Evolutionary conservation across 2,113 vertebrate species (phyloP), one percentile per base, ranked within the genome.

Genomic region (Pollachius pollachius): DNA sequence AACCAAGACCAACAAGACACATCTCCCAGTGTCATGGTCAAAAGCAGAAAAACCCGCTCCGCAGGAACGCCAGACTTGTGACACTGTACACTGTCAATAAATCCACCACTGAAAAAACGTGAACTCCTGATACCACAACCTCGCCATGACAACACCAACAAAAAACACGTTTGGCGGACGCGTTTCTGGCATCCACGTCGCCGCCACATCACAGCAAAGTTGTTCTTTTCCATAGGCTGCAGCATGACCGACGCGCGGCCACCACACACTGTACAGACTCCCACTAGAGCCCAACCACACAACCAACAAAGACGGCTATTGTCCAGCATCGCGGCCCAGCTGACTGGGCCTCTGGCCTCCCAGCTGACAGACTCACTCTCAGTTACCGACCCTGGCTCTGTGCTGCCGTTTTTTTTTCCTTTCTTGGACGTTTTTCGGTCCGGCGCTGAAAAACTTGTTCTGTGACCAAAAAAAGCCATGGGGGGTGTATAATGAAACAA

Each of bases 251-350:
- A 80, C 19, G 34, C 83, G 83, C 74, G 79, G 80, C 75, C 52
- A 62, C 81, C 19, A 41, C 83, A 85, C 74, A 73, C 88, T 54
- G 30, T 7, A 34, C 30, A 34, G 30, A 34, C 41, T 48, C 41
- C 12, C 8, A 2, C 8, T 12, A 5, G 72, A 70, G 79, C 83
- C 76, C 86, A 87, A 82, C 87, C 76, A 74, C 68, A 67, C 62
- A 79, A 48, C 25, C 79, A 81, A 89, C 86, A 87, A 87, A 88
- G 88, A 80, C 52, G 0, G 13, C 70, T 62, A 87, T 88, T 88
- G 89, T 89, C 79, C 81, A 72, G 73, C 9, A 68, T 75, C 58
- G 75, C n/a, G 17, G 69, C 82, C 87, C 82, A 86, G 84, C 89
- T 86, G 84, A 88, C 81, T 84, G 17, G 65, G 81, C 81, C 79